These are phyloP conservation scores for Orthonevra nobilis DNA, from an alignment of 2,888 invertebrate genomes.

Conservation along the genomic window DNA sequence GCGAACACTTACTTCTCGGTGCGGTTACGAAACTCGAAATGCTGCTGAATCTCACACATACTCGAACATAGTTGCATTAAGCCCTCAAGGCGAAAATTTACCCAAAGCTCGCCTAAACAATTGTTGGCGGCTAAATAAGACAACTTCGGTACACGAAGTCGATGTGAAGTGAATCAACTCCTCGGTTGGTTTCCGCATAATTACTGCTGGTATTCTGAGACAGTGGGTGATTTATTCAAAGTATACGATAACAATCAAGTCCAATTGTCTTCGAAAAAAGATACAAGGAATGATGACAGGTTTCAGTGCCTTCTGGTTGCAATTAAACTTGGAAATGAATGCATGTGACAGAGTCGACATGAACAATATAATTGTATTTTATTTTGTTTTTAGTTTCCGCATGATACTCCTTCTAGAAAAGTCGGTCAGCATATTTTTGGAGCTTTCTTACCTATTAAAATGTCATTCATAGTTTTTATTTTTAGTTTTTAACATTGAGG, in stretches of 20 bases:
- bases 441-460: too few species aligned
- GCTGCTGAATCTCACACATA: too few species aligned
- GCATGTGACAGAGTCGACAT: too few species aligned
- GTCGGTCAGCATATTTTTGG: too few species aligned
- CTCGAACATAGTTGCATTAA: conserved; percentile 41
- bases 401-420: too few species aligned
- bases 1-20: conserved; percentile 25
- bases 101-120: conserved; percentile 7
- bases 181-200: conserved; percentile 66
- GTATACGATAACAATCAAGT: conserved; percentile 54
- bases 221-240: conserved; percentile 65
- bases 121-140: conserved; percentile 33
- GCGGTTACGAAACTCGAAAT: conserved; percentile 42
- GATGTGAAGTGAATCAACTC: conserved; percentile 40
- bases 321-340: conserved; percentile 19
- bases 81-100: conserved; percentile 40
- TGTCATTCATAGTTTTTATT: too few species aligned
- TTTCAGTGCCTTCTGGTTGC: conserved; percentile 28
- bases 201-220: conserved; percentile 57
- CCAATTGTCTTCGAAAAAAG: conserved; percentile 50
- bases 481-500: too few species aligned
- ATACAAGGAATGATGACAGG: conserved; percentile 28
- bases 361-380: too few species aligned
- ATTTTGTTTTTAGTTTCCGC: too few species aligned
- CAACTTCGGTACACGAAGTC: conserved; percentile 15